Percentiles rank a stretch among this genome's conserved stretches.
phyloP scores from a whole-genome alignment of 2,888 invertebrate genomes.

The Pyrrhosoma nymphula region DNA sequence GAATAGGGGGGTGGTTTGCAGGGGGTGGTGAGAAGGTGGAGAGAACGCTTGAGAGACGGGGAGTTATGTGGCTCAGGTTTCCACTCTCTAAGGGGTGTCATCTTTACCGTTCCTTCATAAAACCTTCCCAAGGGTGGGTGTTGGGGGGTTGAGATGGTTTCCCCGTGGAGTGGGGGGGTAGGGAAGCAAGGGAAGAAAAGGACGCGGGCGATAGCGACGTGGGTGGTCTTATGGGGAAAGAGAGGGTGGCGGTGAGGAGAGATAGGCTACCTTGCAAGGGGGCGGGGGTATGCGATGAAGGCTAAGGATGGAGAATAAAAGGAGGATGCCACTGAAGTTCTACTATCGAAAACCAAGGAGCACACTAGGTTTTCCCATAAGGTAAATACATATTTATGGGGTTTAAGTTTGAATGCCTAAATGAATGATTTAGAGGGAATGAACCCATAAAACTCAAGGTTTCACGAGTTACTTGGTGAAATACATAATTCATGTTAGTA shows the following conservation, averaged over 20 bases:
- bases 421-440: no score
- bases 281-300: no score
- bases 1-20: neutral
- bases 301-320: no score
- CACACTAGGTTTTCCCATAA: no score
- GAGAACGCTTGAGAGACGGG: neutral
- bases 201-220: neutral
- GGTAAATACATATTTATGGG: no score
- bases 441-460: no score
- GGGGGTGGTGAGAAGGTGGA: neutral
- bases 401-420: no score
- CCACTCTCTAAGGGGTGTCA: slow-evolving; percentile 54
- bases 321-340: no score
- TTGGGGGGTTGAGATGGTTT: neutral
- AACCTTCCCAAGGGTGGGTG: neutral
- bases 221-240: neutral
- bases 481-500: no score
- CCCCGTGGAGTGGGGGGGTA: neutral
- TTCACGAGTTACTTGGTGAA: no score
- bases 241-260: neutral
- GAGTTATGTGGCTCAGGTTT: slow-evolving; percentile 23
- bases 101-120: slow-evolving; percentile 65
- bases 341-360: no score
- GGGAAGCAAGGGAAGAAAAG: neutral
- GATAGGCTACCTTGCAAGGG: neutral